phyloP scores from a whole-genome alignment of 53 echinoderm and acorn worm genomes.

The Arbacia lixula region DNA sequence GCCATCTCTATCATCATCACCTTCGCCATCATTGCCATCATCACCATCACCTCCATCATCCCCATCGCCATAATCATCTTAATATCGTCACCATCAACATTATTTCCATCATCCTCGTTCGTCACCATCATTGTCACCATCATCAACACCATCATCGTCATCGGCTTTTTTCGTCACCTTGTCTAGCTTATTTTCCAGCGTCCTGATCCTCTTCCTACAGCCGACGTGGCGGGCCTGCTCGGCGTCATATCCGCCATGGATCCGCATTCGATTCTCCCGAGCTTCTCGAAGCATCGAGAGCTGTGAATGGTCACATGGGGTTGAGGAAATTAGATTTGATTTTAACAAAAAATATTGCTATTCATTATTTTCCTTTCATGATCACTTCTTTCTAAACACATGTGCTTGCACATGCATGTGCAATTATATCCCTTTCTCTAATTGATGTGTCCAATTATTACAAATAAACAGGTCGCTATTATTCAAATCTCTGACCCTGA shows the following conservation, averaged over 20 bases:
- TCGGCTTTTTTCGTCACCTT: constrained; percentile 62
- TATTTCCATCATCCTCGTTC: neutral
- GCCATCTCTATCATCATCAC: too few species aligned
- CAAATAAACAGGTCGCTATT: too few species aligned
- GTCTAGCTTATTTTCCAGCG: constrained; percentile 84
- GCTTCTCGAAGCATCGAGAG: neutral
- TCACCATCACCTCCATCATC: too few species aligned
- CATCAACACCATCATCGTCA: neutral
- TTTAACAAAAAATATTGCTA: too few species aligned
- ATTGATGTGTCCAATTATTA: too few species aligned
- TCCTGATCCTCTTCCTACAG: constrained; percentile 74
- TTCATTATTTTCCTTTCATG: too few species aligned
- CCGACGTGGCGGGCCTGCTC: constrained; percentile 48
- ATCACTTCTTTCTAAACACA: too few species aligned
- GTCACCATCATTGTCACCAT: neutral
- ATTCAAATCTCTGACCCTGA: too few species aligned
- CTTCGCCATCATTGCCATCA: too few species aligned
- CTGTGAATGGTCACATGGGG: neutral
- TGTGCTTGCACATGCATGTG: too few species aligned
- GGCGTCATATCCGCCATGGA: constrained; percentile 3
- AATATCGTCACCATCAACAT: neutral
- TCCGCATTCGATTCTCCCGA: neutral
- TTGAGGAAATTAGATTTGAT: neutral
- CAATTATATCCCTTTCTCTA: too few species aligned
- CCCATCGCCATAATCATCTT: neutral